Evolutionary conservation across 2,888 invertebrate species (phyloP).

Genomic region (Andricus curvator): DNA sequence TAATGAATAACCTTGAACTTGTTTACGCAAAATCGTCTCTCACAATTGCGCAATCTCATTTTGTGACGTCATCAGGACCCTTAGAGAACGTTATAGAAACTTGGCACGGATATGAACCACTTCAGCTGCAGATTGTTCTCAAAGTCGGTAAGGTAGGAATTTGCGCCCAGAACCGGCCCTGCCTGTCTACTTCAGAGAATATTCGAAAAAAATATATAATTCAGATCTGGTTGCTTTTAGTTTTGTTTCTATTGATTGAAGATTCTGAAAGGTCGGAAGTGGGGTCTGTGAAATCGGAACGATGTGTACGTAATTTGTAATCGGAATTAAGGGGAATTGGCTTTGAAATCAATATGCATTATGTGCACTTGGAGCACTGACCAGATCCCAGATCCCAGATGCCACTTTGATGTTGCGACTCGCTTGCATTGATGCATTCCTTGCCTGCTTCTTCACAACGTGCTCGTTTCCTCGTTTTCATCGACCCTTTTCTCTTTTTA

Average conservation of each 20-base stretch:
- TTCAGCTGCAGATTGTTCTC: no score
- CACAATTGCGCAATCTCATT: no score
- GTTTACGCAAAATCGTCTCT: no score
- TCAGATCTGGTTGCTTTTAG: not conserved
- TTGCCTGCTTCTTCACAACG: constrained; percentile 14
- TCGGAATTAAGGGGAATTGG: constrained; percentile 3
- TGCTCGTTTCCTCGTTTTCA: constrained; percentile 41
- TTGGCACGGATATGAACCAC: no score
- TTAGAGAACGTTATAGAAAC: no score
- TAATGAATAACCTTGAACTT: no score
- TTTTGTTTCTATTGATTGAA: not conserved
- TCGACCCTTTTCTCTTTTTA: constrained; percentile 1
- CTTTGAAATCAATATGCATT: constrained; percentile 36
- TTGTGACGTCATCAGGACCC: no score
- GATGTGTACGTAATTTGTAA: not conserved
- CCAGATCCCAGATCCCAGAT: not conserved
- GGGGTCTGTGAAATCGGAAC: not conserved
- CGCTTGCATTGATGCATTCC: constrained; percentile 5
- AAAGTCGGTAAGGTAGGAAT: no score
- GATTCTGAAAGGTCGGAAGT: not conserved
- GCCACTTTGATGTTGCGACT: constrained; percentile 36
- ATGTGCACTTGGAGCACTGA: constrained; percentile 12
- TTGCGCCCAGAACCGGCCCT: no score
- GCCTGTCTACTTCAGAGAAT: no score
- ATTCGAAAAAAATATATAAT: no score